Evolutionary conservation across 2,888 invertebrate genomes (phyloP).

Genomic region (Abrostola triplasia): DNA sequence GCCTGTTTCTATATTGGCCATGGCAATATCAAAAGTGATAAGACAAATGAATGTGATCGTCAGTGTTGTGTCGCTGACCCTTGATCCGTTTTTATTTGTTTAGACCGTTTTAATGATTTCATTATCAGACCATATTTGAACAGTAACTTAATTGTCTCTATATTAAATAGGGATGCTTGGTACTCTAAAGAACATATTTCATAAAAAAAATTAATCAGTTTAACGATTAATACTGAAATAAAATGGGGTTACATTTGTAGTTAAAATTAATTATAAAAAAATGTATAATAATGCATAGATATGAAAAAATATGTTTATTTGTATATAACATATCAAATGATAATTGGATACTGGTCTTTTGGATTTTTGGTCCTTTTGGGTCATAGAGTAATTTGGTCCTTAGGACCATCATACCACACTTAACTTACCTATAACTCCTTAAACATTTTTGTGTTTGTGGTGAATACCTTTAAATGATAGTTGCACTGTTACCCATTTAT

Average conservation of each 20-base stretch:
- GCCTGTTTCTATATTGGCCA: not conserved
- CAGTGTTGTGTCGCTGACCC: slow-evolving; percentile 36
- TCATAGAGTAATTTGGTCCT: not conserved
- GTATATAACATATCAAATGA: no score
- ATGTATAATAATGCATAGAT: no score
- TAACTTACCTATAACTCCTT: no score
- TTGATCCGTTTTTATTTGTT: slow-evolving; percentile 43
- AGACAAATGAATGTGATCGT: slow-evolving; percentile 12
- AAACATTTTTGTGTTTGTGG: not conserved
- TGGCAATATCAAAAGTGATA: slow-evolving; percentile 21
- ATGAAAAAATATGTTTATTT: no score
- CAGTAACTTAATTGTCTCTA: slow-evolving; percentile 28
- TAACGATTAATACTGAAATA: no score
- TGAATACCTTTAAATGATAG: no score
- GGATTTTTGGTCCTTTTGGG: not conserved
- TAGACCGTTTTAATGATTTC: slow-evolving; percentile 38
- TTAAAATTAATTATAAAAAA: no score
- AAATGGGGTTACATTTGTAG: no score
- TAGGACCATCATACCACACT: not conserved
- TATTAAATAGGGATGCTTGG: slow-evolving; percentile 34
- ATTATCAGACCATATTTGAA: slow-evolving; percentile 40
- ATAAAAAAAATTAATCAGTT: not conserved
- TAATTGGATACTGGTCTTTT: not conserved
- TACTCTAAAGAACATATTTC: not conserved
- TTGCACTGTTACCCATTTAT: no score